Percentiles rank a stretch among this genome's conserved stretches.
These are phyloP conservation scores for Taenioides sp. DNA, from an alignment of 2,797 vertebrate genomes.

Conservation along the genomic window DNA sequence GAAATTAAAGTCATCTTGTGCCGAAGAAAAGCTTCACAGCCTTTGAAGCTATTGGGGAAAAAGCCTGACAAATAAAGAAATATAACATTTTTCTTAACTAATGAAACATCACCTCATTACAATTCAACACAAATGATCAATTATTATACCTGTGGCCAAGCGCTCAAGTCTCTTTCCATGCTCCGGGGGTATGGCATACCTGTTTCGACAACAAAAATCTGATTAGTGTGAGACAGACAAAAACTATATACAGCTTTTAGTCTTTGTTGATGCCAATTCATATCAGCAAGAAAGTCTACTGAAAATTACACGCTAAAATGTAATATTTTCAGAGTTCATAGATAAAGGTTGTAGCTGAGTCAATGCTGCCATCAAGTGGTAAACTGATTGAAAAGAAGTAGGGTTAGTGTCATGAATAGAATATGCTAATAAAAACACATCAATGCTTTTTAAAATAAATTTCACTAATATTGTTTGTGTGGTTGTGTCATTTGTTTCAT, in stretches of 20 bases:
- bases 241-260: no score
- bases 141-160: slow-evolving; percentile 75
- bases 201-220: slow-evolving; percentile 41
- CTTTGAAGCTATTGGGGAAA: slow-evolving; percentile 92
- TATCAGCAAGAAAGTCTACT: neutral
- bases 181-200: slow-evolving; percentile 83
- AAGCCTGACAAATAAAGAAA: slow-evolving; percentile 79
- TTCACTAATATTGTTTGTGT: neutral
- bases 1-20: slow-evolving; percentile 99
- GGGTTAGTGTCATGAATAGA: neutral
- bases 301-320: neutral
- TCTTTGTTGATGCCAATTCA: neutral
- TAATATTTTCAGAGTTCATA: neutral
- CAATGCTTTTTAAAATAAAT: neutral
- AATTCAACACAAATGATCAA: neutral
- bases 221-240: slow-evolving; percentile 18
- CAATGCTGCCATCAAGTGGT: slow-evolving; percentile 76
- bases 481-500: neutral
- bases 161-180: slow-evolving; percentile 83
- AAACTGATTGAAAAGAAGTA: slow-evolving; percentile 17
- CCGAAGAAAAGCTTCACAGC: slow-evolving; percentile 95
- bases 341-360: slow-evolving; percentile 18
- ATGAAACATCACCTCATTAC: neutral
- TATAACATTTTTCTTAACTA: slow-evolving; percentile 6
- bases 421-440: neutral